phyloP scores from a whole-genome alignment of 1,140 invertebrate species.

The Microplitis mediator region DNA sequence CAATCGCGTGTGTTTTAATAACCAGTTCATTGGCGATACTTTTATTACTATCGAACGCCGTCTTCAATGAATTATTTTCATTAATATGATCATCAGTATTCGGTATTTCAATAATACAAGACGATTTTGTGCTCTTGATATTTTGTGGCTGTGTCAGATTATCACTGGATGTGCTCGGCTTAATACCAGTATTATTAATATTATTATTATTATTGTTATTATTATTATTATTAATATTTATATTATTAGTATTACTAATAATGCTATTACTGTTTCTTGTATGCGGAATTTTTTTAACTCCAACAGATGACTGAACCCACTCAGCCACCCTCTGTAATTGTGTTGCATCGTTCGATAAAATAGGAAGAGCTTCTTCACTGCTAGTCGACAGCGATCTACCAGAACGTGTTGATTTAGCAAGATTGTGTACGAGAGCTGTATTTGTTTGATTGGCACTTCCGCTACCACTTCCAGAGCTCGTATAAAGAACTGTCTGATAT shows the following conservation, averaged over 20 bases:
- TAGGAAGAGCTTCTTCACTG: slow-evolving; percentile 50
- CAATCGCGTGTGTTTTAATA: too few relatives aligned
- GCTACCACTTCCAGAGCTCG: slow-evolving; percentile 39
- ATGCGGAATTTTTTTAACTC: slow-evolving; percentile 24
- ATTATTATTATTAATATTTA: too few relatives aligned
- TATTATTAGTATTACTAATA: not conserved
- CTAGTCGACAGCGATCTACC: slow-evolving; percentile 48
- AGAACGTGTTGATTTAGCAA: slow-evolving; percentile 38
- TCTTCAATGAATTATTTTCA: not conserved
- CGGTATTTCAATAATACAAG: not conserved
- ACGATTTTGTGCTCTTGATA: too few relatives aligned
- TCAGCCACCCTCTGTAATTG: slow-evolving; percentile 72
- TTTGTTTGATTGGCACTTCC: slow-evolving; percentile 39
- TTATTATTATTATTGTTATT: too few relatives aligned
- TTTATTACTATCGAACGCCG: too few relatives aligned
- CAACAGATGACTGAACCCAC: slow-evolving; percentile 65
- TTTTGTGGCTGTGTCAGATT: too few relatives aligned
- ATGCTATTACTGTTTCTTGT: slow-evolving; percentile 17
- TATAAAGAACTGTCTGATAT: slow-evolving; percentile 71
- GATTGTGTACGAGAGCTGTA: slow-evolving; percentile 54
- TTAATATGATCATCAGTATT: slow-evolving; percentile 17
- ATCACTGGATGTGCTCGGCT: too few relatives aligned
- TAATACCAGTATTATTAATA: too few relatives aligned
- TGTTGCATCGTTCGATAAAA: slow-evolving; percentile 41
- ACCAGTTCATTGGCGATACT: too few relatives aligned